These are phyloP conservation scores for Sphecodes monilicornis DNA, from an alignment of 2,888 invertebrate species.

Conservation along the genomic window DNA sequence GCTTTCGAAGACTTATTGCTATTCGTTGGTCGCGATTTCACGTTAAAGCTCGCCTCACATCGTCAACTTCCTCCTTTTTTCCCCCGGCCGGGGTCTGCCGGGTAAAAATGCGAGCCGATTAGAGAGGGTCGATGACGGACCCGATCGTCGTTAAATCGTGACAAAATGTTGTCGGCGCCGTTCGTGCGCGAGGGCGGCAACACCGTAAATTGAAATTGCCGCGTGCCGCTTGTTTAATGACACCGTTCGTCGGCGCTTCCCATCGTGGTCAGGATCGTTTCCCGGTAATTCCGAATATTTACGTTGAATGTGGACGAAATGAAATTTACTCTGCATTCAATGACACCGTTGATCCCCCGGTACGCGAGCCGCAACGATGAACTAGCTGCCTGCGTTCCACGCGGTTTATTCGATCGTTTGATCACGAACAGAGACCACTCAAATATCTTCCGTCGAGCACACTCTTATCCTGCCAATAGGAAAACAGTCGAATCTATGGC, in stretches of 20 bases:
- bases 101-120: constrained; percentile 30
- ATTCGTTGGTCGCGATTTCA: constrained; percentile 66
- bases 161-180: background rate
- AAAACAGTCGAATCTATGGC: background rate
- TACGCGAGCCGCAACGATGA: background rate
- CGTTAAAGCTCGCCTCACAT: constrained; percentile 54
- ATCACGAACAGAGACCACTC: background rate
- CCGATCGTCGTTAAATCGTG: constrained; percentile 29
- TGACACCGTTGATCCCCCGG: constrained; percentile 3
- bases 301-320: constrained; percentile 24
- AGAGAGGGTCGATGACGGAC: background rate
- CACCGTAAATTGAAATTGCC: constrained; percentile 21
- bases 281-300: constrained; percentile 40
- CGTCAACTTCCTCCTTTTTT: constrained; percentile 30
- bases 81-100: background rate
- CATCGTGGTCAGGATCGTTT: background rate
- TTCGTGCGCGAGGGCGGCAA: background rate
- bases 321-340: constrained; percentile 43
- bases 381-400: background rate
- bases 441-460: constrained; percentile 2
- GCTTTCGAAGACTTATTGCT: constrained; percentile 69
- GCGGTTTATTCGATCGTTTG: background rate
- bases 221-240: constrained; percentile 23
- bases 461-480: background rate
- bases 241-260: background rate